Conservation (phyloP, 2,797 vertebrate species). For the Poliocrania exsul region DNA sequence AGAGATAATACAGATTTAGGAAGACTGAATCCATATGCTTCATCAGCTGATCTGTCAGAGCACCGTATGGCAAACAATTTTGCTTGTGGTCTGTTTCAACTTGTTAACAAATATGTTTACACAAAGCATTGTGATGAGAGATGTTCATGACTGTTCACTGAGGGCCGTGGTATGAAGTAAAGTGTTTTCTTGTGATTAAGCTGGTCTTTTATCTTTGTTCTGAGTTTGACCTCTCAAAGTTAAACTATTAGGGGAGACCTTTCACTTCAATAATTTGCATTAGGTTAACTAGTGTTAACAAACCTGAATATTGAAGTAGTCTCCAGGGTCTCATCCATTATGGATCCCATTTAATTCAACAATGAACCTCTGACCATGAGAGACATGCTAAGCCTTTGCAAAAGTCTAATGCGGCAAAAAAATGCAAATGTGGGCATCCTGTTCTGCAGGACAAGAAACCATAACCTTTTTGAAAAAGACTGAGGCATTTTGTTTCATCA, state of each 20-base stretch:
- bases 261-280: neutral
- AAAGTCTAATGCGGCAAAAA: neutral
- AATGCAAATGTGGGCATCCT: neutral
- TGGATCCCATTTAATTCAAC: neutral
- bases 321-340: neutral
- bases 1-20: neutral
- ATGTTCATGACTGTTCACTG: neutral
- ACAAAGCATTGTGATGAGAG: neutral
- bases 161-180: neutral
- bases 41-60: constrained; percentile 22
- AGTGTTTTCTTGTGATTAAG: neutral
- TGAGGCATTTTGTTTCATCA: neutral
- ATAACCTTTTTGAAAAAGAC: neutral
- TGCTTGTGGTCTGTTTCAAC: neutral
- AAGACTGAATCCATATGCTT: neutral
- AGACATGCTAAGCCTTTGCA: neutral
- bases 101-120: neutral
- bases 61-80: neutral
- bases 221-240: neutral
- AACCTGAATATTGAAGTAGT: neutral
- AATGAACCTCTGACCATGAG: neutral
- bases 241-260: neutral
- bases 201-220: neutral
- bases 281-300: neutral
- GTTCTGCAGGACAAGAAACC: neutral